Evolutionary conservation across 2,888 invertebrate species (phyloP).

Genomic region (Phymatocera aterrima): DNA sequence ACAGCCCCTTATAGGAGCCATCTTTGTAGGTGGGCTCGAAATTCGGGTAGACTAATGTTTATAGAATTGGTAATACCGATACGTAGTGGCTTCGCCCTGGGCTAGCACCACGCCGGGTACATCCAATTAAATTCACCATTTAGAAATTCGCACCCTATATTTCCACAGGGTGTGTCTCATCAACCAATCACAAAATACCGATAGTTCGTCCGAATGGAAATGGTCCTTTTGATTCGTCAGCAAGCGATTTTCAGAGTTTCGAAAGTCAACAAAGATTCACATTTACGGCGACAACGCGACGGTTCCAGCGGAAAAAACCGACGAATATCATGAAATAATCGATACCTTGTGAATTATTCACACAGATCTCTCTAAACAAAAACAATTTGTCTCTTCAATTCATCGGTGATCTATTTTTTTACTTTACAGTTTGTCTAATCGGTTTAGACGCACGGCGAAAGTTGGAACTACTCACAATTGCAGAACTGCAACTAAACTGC

Average conservation of each 20-base stretch:
- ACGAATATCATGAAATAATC: neutral
- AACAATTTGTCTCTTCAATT: too few relatives aligned
- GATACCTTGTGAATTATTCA: neutral
- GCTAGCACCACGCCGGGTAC: constrained; percentile 33
- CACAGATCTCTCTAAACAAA: too few relatives aligned
- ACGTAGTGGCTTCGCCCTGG: constrained; percentile 5
- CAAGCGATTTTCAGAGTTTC: neutral
- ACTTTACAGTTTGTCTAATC: too few relatives aligned
- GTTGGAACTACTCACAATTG: too few relatives aligned
- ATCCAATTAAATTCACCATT: neutral
- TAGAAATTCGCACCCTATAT: neutral
- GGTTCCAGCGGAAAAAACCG: constrained; percentile 7
- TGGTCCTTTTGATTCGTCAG: neutral
- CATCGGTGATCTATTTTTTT: too few relatives aligned
- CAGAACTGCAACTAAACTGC: too few relatives aligned
- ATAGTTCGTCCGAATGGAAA: neutral
- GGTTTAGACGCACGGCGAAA: too few relatives aligned
- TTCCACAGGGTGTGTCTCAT: constrained; percentile 15
- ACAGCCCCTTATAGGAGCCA: constrained; percentile 71
- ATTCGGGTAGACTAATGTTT: constrained; percentile 61
- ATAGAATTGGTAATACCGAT: constrained; percentile 54
- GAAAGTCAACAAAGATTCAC: neutral
- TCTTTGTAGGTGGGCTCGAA: constrained; percentile 71
- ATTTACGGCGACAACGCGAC: too few relatives aligned
- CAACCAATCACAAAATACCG: neutral